Percentiles rank a stretch among this genome's conserved stretches.
phyloP scores from a whole-genome alignment of 2,888 invertebrate genomes.

The Spialia ferax region DNA sequence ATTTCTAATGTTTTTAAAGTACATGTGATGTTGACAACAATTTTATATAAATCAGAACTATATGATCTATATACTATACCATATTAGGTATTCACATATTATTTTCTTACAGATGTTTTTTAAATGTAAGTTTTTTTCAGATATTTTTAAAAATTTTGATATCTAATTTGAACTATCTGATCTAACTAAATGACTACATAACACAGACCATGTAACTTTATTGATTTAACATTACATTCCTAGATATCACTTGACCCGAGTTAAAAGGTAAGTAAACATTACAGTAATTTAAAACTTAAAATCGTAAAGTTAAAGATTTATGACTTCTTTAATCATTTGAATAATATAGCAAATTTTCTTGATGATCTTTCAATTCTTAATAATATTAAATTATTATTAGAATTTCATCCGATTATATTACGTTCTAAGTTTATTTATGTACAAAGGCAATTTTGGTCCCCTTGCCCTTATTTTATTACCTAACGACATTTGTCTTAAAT shows the following conservation, averaged over 20 bases:
- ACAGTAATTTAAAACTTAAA: neutral
- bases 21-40: neutral
- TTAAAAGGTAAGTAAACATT: slow-evolving; percentile 3
- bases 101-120: no score
- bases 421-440: neutral
- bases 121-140: neutral
- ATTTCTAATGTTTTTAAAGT: neutral
- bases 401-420: no score
- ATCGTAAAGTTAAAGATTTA: neutral
- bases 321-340: no score
- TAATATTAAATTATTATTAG: no score
- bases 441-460: slow-evolving; percentile 34
- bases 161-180: neutral
- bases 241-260: neutral
- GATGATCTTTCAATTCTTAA: no score
- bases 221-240: neutral
- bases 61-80: neutral
- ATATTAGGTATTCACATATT: no score
- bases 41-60: neutral
- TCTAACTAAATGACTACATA: slow-evolving; percentile 63
- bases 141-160: neutral
- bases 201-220: slow-evolving; percentile 46
- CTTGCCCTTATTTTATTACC: slow-evolving; percentile 10
- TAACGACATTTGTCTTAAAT: slow-evolving; percentile 3
- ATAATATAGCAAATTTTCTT: no score